A percentile compares a stretch with the other conserved stretches of the same genome.
These are phyloP conservation scores for Chinchilla lanigera DNA, from an alignment of 2,113 vertebrate genomes.

Conservation along the genomic window DNA sequence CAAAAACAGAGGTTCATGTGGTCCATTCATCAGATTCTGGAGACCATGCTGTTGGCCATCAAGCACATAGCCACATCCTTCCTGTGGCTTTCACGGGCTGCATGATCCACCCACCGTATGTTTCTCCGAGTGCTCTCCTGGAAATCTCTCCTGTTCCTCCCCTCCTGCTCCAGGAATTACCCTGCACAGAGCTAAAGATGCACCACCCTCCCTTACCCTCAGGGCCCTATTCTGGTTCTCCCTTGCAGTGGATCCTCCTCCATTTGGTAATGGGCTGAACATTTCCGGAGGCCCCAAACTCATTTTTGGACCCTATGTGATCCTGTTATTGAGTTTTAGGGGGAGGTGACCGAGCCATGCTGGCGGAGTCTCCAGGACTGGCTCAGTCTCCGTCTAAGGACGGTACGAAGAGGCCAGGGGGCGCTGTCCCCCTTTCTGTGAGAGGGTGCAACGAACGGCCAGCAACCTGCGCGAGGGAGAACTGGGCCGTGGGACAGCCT, in stretches of 20 bases:
- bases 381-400: not conserved
- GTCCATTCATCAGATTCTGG: not conserved
- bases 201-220: fast-evolving
- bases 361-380: not conserved
- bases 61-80: not conserved
- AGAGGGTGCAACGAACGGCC: not conserved
- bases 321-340: too few relatives aligned
- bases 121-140: not conserved
- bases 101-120: fast-evolving
- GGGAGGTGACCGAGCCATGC: not conserved
- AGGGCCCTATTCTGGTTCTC: not conserved
- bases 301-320: not conserved
- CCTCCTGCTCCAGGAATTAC: not conserved
- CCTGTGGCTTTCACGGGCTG: not conserved
- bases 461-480: too few relatives aligned
- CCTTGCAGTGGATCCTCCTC: not conserved
- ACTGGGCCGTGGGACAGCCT: not conserved
- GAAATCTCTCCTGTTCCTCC: not conserved
- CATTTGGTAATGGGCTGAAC: too few relatives aligned
- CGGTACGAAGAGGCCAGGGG: not conserved
- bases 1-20: not conserved
- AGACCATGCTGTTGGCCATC: fast-evolving
- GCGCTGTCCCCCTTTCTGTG: too few relatives aligned
- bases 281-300: not conserved
- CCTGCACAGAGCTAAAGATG: fast-evolving